These are phyloP conservation scores for Yponomeuta malinellus DNA, from an alignment of 2,888 invertebrate genomes.

Conservation along the genomic window DNA sequence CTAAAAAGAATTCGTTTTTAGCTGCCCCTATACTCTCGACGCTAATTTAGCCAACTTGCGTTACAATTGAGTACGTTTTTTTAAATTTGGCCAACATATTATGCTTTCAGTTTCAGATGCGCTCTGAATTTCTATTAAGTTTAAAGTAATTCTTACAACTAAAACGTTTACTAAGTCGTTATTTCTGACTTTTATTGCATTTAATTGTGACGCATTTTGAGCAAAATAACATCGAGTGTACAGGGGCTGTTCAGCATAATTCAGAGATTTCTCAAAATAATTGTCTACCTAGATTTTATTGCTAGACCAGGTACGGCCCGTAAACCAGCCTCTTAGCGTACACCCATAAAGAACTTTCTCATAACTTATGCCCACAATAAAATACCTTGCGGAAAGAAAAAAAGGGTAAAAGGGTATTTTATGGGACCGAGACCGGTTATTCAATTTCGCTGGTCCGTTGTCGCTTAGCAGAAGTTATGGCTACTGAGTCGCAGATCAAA, in stretches of 20 bases:
- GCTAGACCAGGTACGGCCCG: not conserved
- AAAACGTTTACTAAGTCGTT: too few relatives aligned
- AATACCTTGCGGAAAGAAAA: slow-evolving; percentile 18
- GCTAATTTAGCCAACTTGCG: too few relatives aligned
- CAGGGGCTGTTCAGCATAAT: not conserved
- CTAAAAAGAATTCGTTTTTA: too few relatives aligned
- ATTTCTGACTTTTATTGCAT: too few relatives aligned
- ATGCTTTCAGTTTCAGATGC: too few relatives aligned
- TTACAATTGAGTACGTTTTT: too few relatives aligned
- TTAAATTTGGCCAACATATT: too few relatives aligned
- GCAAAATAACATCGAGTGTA: too few relatives aligned
- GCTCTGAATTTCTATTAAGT: too few relatives aligned
- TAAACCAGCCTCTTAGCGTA: not conserved
- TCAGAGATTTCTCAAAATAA: not conserved
- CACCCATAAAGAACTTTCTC: not conserved
- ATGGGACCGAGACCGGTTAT: slow-evolving; percentile 13
- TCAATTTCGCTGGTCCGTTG: slow-evolving; percentile 14
- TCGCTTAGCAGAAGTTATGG: not conserved
- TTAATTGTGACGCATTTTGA: too few relatives aligned
- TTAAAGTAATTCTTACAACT: too few relatives aligned
- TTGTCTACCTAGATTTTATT: not conserved
- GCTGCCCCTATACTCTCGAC: too few relatives aligned
- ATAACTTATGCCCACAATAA: slow-evolving; percentile 15
- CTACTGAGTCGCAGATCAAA: slow-evolving; percentile 10
- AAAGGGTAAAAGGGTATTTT: slow-evolving; percentile 15